Conservation (phyloP, 2,797 vertebrate genomes). For the Spinibarbus caldwelli region DNA sequence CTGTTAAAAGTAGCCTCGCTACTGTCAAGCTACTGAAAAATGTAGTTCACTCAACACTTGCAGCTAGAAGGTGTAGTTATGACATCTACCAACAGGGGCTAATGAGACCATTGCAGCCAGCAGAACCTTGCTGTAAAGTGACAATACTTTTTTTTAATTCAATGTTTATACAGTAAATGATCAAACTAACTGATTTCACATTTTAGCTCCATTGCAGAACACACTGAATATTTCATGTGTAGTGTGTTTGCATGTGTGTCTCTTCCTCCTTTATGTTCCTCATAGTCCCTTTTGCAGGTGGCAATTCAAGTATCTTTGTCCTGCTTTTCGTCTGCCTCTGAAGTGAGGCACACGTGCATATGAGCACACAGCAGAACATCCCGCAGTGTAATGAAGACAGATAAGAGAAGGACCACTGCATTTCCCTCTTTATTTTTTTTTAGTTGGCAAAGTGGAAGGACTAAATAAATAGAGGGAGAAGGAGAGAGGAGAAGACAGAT, state of each 20-base stretch:
- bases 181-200: background rate
- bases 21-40: background rate
- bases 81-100: background rate
- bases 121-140: background rate
- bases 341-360: slow-evolving; percentile 3
- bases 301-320: slow-evolving; percentile 30
- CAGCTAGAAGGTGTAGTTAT: background rate
- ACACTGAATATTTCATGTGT: background rate
- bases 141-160: background rate
- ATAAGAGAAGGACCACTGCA: slow-evolving; percentile 23
- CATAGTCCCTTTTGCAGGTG: slow-evolving; percentile 37
- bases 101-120: background rate
- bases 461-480: slow-evolving; percentile 12
- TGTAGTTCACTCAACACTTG: background rate
- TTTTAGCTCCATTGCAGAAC: background rate
- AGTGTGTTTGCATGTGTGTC: background rate
- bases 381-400: slow-evolving; percentile 45
- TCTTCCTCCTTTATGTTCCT: slow-evolving; percentile 5
- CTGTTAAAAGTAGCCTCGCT: background rate
- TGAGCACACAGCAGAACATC: slow-evolving; percentile 11
- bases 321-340: slow-evolving; percentile 6
- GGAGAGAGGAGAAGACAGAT: background rate
- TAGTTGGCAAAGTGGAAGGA: slow-evolving; percentile 25
- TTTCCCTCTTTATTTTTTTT: slow-evolving; percentile 17
- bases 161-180: background rate